phyloP scores from a whole-genome alignment of 2,797 vertebrate genomes.

The Natrix natrix region DNA sequence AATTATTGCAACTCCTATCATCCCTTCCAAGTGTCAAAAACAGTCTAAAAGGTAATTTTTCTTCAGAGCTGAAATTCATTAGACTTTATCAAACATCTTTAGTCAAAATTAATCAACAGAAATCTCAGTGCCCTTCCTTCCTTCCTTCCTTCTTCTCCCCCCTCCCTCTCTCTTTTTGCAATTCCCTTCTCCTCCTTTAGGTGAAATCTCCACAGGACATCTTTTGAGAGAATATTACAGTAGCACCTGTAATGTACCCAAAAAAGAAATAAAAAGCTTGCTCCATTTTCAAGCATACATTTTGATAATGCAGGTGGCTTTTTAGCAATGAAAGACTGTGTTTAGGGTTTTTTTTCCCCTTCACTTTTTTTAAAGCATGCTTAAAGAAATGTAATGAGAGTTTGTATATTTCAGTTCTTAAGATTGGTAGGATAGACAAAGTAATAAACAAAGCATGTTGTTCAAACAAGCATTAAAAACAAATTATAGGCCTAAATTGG shows the following conservation, averaged over 20 bases:
- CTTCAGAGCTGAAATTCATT: slow-evolving; percentile 31
- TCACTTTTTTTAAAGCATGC: slow-evolving; percentile 32
- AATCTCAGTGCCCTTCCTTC: background rate
- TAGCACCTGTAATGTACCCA: slow-evolving; percentile 12
- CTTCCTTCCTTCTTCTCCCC: background rate
- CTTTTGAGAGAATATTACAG: slow-evolving; percentile 12
- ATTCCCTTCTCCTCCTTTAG: background rate
- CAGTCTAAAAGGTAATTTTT: slow-evolving; percentile 18
- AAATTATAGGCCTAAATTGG: slow-evolving; percentile 15
- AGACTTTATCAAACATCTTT: slow-evolving; percentile 3
- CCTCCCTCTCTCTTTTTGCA: slow-evolving; percentile 3
- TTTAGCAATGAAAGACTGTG: slow-evolving; percentile 33
- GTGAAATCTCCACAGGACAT: background rate
- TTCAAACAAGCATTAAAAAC: slow-evolving; percentile 41
- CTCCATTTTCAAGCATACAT: background rate
- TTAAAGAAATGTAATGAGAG: slow-evolving; percentile 53
- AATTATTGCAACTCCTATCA: slow-evolving; percentile 13
- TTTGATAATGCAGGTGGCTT: slow-evolving; percentile 41
- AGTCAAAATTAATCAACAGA: background rate
- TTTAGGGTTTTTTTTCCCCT: background rate
- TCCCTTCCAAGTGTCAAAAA: slow-evolving; percentile 24
- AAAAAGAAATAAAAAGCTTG: slow-evolving; percentile 1
- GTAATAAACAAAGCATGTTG: slow-evolving; percentile 42
- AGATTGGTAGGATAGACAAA: slow-evolving; percentile 52
- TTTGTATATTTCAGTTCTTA: slow-evolving; percentile 32